Base-by-base conservation (phyloP, 2,797 vertebrate genomes). In the Enteromius paludinosus region DNA sequence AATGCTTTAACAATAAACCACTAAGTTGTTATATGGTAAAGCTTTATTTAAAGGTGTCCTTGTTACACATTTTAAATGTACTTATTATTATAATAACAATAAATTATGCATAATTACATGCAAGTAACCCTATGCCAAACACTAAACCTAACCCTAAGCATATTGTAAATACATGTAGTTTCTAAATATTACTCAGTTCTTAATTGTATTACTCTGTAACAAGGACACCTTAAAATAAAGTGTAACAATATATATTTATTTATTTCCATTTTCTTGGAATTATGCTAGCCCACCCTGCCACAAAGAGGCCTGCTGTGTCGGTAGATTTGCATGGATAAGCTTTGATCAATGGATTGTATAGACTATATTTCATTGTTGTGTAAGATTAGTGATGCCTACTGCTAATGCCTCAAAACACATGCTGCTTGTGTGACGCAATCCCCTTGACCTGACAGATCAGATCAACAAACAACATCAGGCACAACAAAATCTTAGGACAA, bases 391-490 rank as follows among this genome's bases (percentile, higher is more conserved):
- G 59, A 62, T 0, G 11, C 30, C 38, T 75, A 54, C 77, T 68
- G 76, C 45, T 72, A 79, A 77, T 41, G 47, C 47, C 43, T n/a
- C 41, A 78, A 75, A 83, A 79, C 74, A 70, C 73, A 74, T 87
- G 84, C n/a, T 52, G 62, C 49, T 71, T 71, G 72, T 78, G 54
- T 75, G 73, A 59, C 0, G 33, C 52, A 73, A 78, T 66, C 66
- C 25, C 25, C 74, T 56, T 62, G 61, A 62, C 28, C 61, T 62
- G 61, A 62, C 84, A 78, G 8, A 59, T 43, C 35, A 56, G 73
- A 76, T 83, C 71, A 76, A 45, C 71, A 78, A 87, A 69, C 65
- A 77, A 83, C 76, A 74, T 49, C 56, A 76, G 52, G 54, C 47
- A 72, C 56, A 78, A 84, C 69, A 84, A 61, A 54, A 64, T 64